phyloP scores from a whole-genome alignment of 2,888 invertebrate species.

The Eurytoma adleriae region DNA sequence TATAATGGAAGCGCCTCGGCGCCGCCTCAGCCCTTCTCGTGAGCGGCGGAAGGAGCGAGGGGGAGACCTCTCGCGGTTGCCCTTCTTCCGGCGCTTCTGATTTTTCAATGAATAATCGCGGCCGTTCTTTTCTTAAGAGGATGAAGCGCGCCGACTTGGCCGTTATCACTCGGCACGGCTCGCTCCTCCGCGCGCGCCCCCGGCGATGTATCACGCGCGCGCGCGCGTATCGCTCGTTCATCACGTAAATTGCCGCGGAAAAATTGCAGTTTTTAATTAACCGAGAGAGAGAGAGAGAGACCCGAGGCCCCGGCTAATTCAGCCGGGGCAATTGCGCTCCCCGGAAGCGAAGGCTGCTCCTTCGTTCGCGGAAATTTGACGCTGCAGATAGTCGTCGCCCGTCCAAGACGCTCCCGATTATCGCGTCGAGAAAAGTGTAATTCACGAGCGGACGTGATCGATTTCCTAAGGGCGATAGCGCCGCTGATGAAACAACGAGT shows the following conservation, averaged over 20 bases:
- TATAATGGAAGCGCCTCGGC: slow-evolving; percentile 47
- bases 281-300: slow-evolving; percentile 7
- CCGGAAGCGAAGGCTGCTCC: background rate
- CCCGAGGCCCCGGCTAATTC: slow-evolving; percentile 19
- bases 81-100: slow-evolving; percentile 23
- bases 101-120: slow-evolving; percentile 47
- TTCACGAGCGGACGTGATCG: background rate
- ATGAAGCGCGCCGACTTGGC: background rate
- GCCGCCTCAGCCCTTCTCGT: background rate
- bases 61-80: no score
- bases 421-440: slow-evolving; percentile 6
- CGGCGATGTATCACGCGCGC: slow-evolving; percentile 8
- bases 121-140: no score
- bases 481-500: no score
- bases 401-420: no score
- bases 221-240: slow-evolving; percentile 31
- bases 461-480: no score
- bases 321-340: slow-evolving; percentile 12
- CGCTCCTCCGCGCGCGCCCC: background rate
- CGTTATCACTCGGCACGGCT: no score
- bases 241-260: slow-evolving; percentile 33
- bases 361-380: no score
- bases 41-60: no score
- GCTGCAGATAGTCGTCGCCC: no score
- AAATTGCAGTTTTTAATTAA: slow-evolving; percentile 51